Conservation (phyloP, 2,797 vertebrate species). For the Huso huso region DNA sequence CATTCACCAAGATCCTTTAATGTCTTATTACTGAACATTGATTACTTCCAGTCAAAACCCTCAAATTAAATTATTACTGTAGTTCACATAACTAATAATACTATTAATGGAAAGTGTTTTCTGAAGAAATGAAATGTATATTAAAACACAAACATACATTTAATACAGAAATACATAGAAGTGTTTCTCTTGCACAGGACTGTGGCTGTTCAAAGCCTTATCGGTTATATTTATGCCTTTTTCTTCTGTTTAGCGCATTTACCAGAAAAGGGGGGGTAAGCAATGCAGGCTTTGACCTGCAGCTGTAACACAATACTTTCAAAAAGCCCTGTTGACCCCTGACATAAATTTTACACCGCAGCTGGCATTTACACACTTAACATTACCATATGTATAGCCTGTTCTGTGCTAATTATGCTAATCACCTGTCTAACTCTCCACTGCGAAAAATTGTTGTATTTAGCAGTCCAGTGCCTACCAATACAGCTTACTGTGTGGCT, state of each 20-base stretch:
- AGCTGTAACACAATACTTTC: slow-evolving; percentile 83
- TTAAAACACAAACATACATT: neutral
- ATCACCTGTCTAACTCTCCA: slow-evolving; percentile 96
- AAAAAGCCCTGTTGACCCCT: slow-evolving; percentile 79
- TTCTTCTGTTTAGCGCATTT: slow-evolving; percentile 67
- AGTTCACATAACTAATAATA: slow-evolving; percentile 18
- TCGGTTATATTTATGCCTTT: slow-evolving; percentile 68
- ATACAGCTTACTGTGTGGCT: slow-evolving; percentile 92
- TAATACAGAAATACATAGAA: too few species aligned
- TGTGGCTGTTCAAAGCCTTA: slow-evolving; percentile 59
- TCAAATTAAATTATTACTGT: too few species aligned
- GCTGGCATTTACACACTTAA: slow-evolving; percentile 84
- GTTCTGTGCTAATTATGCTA: slow-evolving; percentile 97
- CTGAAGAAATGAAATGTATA: neutral
- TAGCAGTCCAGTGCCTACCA: slow-evolving; percentile 98
- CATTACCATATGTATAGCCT: slow-evolving; percentile 99
- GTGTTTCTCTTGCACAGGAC: slow-evolving; percentile 40
- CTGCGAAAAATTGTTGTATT: slow-evolving; percentile 96
- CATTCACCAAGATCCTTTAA: too few species aligned
- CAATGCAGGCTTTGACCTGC: slow-evolving; percentile 74
- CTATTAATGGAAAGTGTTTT: neutral
- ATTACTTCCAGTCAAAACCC: too few species aligned
- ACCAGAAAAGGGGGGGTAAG: slow-evolving; percentile 59
- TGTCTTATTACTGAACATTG: too few species aligned
- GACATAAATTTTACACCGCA: slow-evolving; percentile 96